Base-by-base conservation (phyloP, 2,888 invertebrate species). In the Scaptomyza caliginosa region DNA sequence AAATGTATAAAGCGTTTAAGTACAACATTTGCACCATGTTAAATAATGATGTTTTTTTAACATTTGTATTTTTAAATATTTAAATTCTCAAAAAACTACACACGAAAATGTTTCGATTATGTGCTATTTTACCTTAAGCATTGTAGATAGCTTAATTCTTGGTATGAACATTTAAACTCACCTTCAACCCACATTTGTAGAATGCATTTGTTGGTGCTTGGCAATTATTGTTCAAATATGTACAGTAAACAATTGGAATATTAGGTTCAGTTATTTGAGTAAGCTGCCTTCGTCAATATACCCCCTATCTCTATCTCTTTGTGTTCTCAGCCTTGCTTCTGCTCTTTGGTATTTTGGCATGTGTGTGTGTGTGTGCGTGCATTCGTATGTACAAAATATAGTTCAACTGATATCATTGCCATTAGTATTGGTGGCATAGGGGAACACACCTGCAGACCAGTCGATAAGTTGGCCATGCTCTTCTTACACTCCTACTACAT, bases 401-500 rank as follows among this genome's bases (percentile, higher is more conserved):
- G 38, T 36, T 38, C 17, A 32, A 32, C 16, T 39, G 19, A 46
- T 58, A 52, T 38, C 43, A 17, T 21, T 52, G 51, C 36, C 40
- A 49, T 66, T 55, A 23, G 48, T 42, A 63, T 74, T 54, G 39
- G 57, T 63, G 42, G 40, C 39, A 67, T 17, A 49, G 42, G 42
- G 30, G 16, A 34, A 13, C 40, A 54, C 71, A 82, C 55, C 70
- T 74, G 67, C 67, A 55, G 39, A 49, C 32, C 28, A 38, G 32
- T 42, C 58, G 67, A 82, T 79, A 86, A 76, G 63, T 56, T 28
- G 16, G 24, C 11, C 26, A 38, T 21, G 10, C 6, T 32, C 13
- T 19, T 3, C 48, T 26, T 23, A 24, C 26, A n/a, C 32, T 13
- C 24, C 17, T 24, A 54, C 42, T 28, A 26, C 38, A 49, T 23